These are phyloP conservation scores for Digitonthophagus gazella DNA, from an alignment of 2,888 invertebrate genomes.

Conservation along the genomic window DNA sequence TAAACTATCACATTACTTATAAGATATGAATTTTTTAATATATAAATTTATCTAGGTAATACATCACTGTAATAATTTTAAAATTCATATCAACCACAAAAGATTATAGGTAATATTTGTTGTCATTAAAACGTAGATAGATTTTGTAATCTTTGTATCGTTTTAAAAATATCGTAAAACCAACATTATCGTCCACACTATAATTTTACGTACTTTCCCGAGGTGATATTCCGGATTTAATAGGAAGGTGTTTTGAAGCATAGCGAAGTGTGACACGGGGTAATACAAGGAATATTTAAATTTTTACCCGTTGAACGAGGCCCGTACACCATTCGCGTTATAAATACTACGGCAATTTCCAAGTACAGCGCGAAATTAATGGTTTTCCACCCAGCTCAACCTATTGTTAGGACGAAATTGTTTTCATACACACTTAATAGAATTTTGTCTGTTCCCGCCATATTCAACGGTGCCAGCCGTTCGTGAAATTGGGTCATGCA, in stretches of 20 bases:
- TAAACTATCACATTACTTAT: too few relatives aligned
- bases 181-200: background rate
- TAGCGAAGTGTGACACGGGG: background rate
- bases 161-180: background rate
- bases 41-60: too few relatives aligned
- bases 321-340: constrained; percentile 1
- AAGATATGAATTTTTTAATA: too few relatives aligned
- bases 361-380: constrained; percentile 14
- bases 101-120: too few relatives aligned
- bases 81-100: too few relatives aligned
- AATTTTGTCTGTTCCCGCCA: constrained; percentile 13
- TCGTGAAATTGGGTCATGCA: constrained; percentile 16
- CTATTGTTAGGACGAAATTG: constrained; percentile 11
- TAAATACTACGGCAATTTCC: constrained; percentile 4
- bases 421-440: constrained; percentile 15
- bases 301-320: constrained; percentile 7
- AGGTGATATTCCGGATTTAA: background rate
- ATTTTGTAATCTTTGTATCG: too few relatives aligned
- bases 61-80: too few relatives aligned
- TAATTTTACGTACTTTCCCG: background rate
- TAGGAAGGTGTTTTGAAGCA: background rate
- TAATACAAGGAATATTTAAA: constrained; percentile 8
- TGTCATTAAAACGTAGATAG: too few relatives aligned
- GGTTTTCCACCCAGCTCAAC: constrained; percentile 9
- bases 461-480: constrained; percentile 1